Evolutionary conservation across 2,797 vertebrate species (phyloP).

Genomic region (Lepilemur ruficaudatus): DNA sequence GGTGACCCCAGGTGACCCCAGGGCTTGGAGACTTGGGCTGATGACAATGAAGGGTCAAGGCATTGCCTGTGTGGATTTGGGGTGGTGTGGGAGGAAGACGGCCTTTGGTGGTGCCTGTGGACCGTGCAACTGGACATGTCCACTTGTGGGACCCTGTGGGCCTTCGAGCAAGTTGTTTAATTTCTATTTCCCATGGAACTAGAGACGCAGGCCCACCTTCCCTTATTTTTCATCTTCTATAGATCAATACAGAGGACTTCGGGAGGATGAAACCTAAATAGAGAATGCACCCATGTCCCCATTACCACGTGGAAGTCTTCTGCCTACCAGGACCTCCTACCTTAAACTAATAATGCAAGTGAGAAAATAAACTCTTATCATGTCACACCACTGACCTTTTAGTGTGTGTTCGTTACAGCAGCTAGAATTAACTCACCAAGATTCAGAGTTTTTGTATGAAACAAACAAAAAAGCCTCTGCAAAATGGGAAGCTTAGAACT

Average conservation of each 20-base stretch:
- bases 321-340: not conserved
- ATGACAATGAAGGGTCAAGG: rapidly evolving
- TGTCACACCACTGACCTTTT: not conserved
- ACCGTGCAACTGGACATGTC: rapidly evolving
- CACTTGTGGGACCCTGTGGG: not conserved
- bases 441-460: not conserved
- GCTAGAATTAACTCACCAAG: not conserved
- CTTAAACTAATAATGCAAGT: not conserved
- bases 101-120: not conserved
- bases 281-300: not conserved
- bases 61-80: not conserved
- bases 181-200: not conserved
- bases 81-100: too few relatives aligned
- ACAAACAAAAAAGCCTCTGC: not conserved
- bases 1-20: not conserved
- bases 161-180: not conserved
- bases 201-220: not conserved
- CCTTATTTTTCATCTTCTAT: not conserved
- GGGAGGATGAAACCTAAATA: not conserved
- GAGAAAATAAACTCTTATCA: rapidly evolving
- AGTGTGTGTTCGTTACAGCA: not conserved
- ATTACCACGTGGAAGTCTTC: not conserved
- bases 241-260: not conserved
- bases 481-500: not conserved
- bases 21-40: not conserved